Conservation (phyloP, 2,888 invertebrate genomes). For the Atethmia centrago region DNA sequence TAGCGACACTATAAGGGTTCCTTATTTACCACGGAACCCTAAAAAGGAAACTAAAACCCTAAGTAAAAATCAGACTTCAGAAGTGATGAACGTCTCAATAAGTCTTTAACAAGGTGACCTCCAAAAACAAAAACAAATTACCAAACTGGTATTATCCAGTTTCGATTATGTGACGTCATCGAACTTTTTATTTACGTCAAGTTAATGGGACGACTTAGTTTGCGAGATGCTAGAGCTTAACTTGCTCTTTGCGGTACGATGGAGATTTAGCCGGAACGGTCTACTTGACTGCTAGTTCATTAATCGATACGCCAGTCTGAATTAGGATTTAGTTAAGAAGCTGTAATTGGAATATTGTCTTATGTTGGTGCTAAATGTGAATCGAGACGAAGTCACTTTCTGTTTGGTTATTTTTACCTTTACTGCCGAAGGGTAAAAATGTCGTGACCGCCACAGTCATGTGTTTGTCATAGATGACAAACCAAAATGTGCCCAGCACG, state of each 20-base stretch:
- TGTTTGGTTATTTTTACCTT: not conserved
- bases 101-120: not conserved
- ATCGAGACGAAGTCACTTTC: not conserved
- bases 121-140: not conserved
- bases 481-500: too few relatives aligned
- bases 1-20: too few relatives aligned
- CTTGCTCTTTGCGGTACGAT: constrained; percentile 53
- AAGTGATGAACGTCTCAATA: not conserved
- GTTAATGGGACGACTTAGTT: constrained; percentile 50
- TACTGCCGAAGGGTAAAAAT: too few relatives aligned
- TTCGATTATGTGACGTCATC: constrained; percentile 50
- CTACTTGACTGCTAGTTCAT: constrained; percentile 19
- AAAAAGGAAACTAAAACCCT: too few relatives aligned
- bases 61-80: too few relatives aligned
- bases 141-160: constrained; percentile 39
- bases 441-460: too few relatives aligned
- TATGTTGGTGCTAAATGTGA: not conserved
- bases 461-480: too few relatives aligned
- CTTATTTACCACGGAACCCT: too few relatives aligned
- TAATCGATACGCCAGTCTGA: constrained; percentile 45
- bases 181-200: constrained; percentile 53
- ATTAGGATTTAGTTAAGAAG: constrained; percentile 24
- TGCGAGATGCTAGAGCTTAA: constrained; percentile 47
- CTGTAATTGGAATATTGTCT: constrained; percentile 28
- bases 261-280: constrained; percentile 60